These are phyloP conservation scores for Stegodyphus mimosarum DNA, from an alignment of 1,140 invertebrate species.

Conservation along the genomic window DNA sequence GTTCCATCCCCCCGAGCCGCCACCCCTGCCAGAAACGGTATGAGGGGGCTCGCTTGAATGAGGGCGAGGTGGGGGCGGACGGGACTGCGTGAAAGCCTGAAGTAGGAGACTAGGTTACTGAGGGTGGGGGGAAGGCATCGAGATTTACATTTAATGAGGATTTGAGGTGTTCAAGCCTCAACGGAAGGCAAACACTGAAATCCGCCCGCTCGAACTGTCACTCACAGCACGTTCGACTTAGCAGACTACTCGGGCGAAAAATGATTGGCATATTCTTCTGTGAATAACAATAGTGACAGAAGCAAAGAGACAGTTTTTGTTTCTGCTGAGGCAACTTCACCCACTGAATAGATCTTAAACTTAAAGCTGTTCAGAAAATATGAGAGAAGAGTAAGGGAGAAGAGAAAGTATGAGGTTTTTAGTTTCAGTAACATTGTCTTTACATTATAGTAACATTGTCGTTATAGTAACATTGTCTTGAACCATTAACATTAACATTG, in stretches of 20 bases:
- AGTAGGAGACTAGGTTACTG: constrained; percentile 36
- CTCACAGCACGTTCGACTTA: constrained; percentile 52
- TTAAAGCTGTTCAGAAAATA: too few species aligned
- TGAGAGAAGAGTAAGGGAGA: too few species aligned
- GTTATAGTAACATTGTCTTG: too few species aligned
- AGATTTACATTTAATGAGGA: constrained; percentile 60
- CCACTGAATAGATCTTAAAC: too few species aligned
- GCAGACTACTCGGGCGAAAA: constrained; percentile 16
- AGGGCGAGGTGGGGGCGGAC: neutral
- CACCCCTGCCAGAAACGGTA: neutral
- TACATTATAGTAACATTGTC: too few species aligned
- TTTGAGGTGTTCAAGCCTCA: constrained; percentile 57
- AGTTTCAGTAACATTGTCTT: too few species aligned
- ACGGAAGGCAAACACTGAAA: constrained; percentile 52
- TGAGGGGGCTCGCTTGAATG: neutral
- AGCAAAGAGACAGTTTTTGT: neutral
- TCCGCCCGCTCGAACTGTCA: constrained; percentile 37
- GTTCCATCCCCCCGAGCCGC: neutral
- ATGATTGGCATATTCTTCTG: constrained; percentile 52
- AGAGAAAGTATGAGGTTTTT: too few species aligned
- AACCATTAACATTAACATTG: too few species aligned
- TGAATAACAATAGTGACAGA: constrained; percentile 34
- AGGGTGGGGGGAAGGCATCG: neutral
- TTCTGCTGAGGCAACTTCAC: neutral
- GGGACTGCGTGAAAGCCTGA: constrained; percentile 2